Base-by-base conservation (phyloP, 2,888 invertebrate genomes). In the Callosobruchus maculatus region DNA sequence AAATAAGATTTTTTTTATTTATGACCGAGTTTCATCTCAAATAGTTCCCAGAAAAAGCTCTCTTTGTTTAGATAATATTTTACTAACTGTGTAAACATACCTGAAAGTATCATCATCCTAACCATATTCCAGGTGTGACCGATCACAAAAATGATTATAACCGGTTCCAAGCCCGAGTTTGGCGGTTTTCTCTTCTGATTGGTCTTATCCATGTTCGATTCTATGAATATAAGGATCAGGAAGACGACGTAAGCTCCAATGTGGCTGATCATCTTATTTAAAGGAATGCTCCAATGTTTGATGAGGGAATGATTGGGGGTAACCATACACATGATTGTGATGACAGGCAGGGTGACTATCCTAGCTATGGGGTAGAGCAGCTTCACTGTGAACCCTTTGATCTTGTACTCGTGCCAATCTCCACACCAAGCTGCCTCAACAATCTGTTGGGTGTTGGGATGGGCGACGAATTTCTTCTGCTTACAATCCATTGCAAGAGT, bases 401-500 rank as follows among this genome's bases (percentile, higher is more conserved):
- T 80, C 76, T 83, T 85, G 81, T 87, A 88, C 22, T 86, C 85
- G 76, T 85, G 83, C 87, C 87, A 88, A 74, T 85, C 85, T 0
- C 92, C 93, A 69, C 90, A 87, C 94, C 94, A 94, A 74, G 90
- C 90, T 49, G 89, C 89, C 78, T 92, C 92, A 78, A 94, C 83
- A 71, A 87, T 84, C 87, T 93, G 92, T 83, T 94, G 94, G 21
- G 93, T 91, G 83, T 93, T 92, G 0, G 93, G 92, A 86, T 94
- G 93, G 3, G 93, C 93, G 0, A 94, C 92, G 82, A 94, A 94
- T 82, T 91, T 91, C 82, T 93, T 93, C 81, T 94, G 93, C 77
- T 90, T 90, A 81, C 89, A 91, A 81, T 93, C 90, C 80, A 94
- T 89, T 0, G 94, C 94, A 84, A 93, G 87, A 30, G 92, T 88